Percentiles rank a stretch among this genome's conserved stretches.
Conservation (phyloP, 2,113 vertebrate species). For the Perognathus longimembris region DNA sequence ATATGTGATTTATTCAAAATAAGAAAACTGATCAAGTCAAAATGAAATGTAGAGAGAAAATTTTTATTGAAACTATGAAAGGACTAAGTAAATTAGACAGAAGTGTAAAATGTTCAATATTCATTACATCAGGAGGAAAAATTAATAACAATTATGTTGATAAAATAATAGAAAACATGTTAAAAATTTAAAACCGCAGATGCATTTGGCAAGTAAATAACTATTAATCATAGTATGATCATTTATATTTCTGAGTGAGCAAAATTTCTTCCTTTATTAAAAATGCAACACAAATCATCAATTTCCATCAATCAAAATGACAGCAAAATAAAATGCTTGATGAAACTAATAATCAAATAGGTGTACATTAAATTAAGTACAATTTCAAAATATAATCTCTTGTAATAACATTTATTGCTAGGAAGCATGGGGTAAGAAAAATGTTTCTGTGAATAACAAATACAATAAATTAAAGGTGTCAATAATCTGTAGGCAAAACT, state of each 20-base stretch:
- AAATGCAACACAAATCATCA: not conserved
- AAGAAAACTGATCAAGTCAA: not conserved
- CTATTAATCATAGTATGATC: not conserved
- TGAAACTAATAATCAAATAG: not conserved
- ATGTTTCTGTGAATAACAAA: not conserved
- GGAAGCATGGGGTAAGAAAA: not conserved
- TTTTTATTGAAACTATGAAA: not conserved
- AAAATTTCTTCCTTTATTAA: not conserved
- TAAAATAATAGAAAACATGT: not conserved
- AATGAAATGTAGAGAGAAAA: not conserved
- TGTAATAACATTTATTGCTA: not conserved
- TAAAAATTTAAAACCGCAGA: not conserved
- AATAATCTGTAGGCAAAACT: not conserved
- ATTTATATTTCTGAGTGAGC: not conserved
- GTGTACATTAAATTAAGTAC: not conserved
- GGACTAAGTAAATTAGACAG: not conserved
- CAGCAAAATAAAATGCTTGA: not conserved
- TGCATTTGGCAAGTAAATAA: not conserved
- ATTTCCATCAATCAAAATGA: constrained; percentile 5
- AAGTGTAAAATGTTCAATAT: not conserved
- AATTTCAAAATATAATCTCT: not conserved
- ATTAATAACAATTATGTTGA: not conserved
- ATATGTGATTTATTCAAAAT: not conserved
- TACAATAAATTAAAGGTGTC: not conserved
- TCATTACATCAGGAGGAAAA: not conserved